Evolutionary conservation across 1,140 invertebrate genomes (phyloP), one percentile per base, ranked within the genome.

Genomic region (Onthophagus taurus): DNA sequence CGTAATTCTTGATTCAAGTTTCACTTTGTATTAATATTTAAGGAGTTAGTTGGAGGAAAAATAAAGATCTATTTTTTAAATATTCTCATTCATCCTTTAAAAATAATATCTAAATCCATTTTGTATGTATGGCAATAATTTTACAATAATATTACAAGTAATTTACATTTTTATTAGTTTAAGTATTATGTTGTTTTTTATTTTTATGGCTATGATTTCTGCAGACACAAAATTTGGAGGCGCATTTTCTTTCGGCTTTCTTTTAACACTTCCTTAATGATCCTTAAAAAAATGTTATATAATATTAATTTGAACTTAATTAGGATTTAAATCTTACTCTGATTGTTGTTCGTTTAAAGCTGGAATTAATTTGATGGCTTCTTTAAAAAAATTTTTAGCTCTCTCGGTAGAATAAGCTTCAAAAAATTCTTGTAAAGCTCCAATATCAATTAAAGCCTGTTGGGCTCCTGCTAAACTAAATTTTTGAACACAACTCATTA

Each of bases 401-500:
- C 68, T 70, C 4, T 63, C 54, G 16, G 73, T 77, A 24, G 67
- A 67, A 47, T 74, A 78, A 41, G 51, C 49, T 19, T 58, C 47
- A 16, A 80, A 60, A 26, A 74, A 65, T 31, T 74, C 70, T 50
- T 68, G 68, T 14, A 85, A 58, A 11, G 75, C 70, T 14, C 57
- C 63, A 42, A 83, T 73, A 57, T 83, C 80, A 3, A 73, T 69
- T 43, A 66, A 64, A 8, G 79, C 81, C 67, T 89, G 85, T 36
- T 83, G 59, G 34, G 74, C 73, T 13, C 84, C 83, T 44, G 74
- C 61, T 12, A 67, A 61, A 58, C 75, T 80, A 63, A 86, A 86
- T 41, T 73, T 73, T 29, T 72, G 71, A 23, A 83, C 81, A 63
- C 87, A 89, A 23, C 83, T 81, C 72, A 90, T 85, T 2, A 96